Percentiles rank a stretch among this genome's conserved stretches.
Evolutionary conservation across 2,797 vertebrate species (phyloP).

Genomic region (Synaphobranchus kaupii): DNA sequence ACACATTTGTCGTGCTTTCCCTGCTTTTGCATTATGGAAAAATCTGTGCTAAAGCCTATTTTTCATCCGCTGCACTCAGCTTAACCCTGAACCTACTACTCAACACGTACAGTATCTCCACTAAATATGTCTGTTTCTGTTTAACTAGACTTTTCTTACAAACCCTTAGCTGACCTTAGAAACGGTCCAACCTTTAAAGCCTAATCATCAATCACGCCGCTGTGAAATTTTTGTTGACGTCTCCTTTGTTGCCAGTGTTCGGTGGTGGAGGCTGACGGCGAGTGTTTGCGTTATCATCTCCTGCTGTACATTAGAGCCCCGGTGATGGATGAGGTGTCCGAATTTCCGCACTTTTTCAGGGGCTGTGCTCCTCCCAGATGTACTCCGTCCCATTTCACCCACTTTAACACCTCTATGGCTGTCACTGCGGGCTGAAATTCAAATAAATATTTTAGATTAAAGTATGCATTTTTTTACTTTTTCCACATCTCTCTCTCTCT

Average conservation of each 20-base stretch:
- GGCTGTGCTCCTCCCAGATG: background rate
- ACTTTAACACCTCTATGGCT: background rate
- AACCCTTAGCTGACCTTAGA: conserved; percentile 2
- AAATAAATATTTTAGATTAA: background rate
- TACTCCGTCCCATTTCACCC: background rate
- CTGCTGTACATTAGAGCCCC: background rate
- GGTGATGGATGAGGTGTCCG: background rate
- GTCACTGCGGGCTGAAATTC: background rate
- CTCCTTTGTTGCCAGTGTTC: background rate
- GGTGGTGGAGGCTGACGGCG: background rate
- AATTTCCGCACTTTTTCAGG: background rate
- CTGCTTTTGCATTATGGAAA: background rate
- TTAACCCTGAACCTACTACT: background rate
- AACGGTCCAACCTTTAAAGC: background rate
- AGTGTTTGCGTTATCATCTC: no score
- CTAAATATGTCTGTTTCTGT: conserved; percentile 3
- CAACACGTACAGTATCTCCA: background rate
- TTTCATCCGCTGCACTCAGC: background rate
- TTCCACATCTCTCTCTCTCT: background rate
- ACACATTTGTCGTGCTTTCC: background rate
- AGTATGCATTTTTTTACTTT: background rate
- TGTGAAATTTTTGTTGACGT: background rate
- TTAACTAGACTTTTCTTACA: background rate
- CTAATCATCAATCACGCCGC: background rate
- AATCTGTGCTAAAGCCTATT: background rate